Evolutionary conservation across 2,888 invertebrate genomes (phyloP).

Genomic region (Drosophila meridionalis): DNA sequence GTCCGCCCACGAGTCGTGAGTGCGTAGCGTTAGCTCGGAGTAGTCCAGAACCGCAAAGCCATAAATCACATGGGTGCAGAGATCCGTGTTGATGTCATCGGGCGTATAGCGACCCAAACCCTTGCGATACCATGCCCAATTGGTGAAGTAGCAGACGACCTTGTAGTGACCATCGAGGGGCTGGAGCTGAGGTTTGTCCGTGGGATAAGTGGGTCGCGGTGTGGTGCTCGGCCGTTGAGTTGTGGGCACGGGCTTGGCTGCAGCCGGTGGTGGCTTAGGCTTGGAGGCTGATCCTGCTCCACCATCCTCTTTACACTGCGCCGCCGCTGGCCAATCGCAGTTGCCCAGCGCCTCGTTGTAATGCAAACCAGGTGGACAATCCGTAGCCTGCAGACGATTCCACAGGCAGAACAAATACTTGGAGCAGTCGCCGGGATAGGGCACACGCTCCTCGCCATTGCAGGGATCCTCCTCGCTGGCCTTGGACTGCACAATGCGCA

Average conservation of each 20-base stretch:
- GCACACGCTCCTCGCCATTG: conserved; percentile 88
- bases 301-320: conserved; percentile 86
- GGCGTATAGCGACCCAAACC: conserved; percentile 93
- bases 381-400: conserved; percentile 90
- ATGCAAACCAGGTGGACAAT: conserved; percentile 90
- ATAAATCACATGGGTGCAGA: conserved; percentile 97
- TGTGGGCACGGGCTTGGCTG: conserved; percentile 72
- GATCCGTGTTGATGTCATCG: conserved; percentile 93
- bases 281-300: conserved; percentile 16
- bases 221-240: conserved; percentile 79
- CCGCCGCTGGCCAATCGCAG: conserved; percentile 90
- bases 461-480: conserved; percentile 86
- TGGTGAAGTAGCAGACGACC: conserved; percentile 95
- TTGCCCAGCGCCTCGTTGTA: conserved; percentile 89
- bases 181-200: conserved; percentile 82
- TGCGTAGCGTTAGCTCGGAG: conserved; percentile 91
- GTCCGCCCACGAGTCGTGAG: conserved; percentile 96
- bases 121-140: conserved; percentile 96
- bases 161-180: conserved; percentile 90
- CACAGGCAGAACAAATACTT: conserved; percentile 92
- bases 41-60: conserved; percentile 96
- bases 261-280: conserved; percentile 60
- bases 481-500: conserved; percentile 75
- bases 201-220: conserved; percentile 79
- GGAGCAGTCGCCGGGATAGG: conserved; percentile 89